Evolutionary conservation across 2,113 vertebrate genomes (phyloP), one percentile per base, ranked within the genome.

Genomic region (Paedocypris sp.): DNA sequence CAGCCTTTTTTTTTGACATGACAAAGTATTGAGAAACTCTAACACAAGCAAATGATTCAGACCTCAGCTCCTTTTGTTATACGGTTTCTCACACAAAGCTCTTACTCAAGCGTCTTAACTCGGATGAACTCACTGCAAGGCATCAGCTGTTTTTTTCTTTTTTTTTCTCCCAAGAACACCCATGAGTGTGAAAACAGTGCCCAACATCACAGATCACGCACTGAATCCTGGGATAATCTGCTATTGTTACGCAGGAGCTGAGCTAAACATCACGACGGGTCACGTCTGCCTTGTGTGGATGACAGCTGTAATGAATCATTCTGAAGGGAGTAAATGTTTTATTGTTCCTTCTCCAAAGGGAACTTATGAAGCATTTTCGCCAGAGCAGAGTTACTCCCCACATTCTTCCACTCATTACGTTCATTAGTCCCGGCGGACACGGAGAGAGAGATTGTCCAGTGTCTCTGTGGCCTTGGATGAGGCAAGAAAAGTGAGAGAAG

Each of bases 91-190:
- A 39, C 51, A 64, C 33, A 53, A 18, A 31, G 43, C 26, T n/a
- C 46, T 47, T 39, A 23, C 49, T 69, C 42, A 69, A 53, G 54
- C 26, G 31, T 45, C 43, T 6, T 39, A 59, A 64, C 45, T n/a
- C 41, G 16, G 35, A 38, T 70, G 23, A 46, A 62, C 57, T 66
- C 62, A 51, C 39, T 60, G 19, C 45, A 66, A 22, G 15, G 31
- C 39, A 19, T 70, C 63, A 70, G 51, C 63, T 70, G 68, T 62
- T 70, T 59, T 32, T 64, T 11, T n/a, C n/a, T n/a, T n/a, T n/a
- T n/a, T n/a, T n/a, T n/a, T n/a, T n/a, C n/a, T n/a, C n/a, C n/a
- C n/a, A 63, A 57, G 29, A 66, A 70, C 43, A 26, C 62, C 32
- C 36, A 43, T 22, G 61, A 42, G 49, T 60, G 48, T 51, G 29